Conservation (phyloP, 2,113 vertebrate genomes). For the Calypte anna region DNA sequence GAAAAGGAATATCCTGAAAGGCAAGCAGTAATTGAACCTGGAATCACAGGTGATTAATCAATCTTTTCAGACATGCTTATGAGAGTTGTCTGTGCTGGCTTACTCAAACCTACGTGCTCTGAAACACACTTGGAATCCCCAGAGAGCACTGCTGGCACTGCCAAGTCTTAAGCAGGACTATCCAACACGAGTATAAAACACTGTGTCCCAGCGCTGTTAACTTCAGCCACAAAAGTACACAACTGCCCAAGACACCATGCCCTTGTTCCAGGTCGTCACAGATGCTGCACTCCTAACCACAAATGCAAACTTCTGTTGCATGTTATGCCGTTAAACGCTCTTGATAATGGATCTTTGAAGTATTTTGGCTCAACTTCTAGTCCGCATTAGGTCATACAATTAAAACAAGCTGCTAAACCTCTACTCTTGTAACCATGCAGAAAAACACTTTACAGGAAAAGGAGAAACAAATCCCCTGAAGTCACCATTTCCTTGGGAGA, state of each 20-base stretch:
- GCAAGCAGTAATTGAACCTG: background rate
- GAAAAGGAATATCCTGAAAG: background rate
- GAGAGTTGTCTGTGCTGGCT: background rate
- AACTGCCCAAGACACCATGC: no score
- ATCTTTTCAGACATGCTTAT: background rate
- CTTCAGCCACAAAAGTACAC: rapidly evolving
- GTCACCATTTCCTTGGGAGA: rapidly evolving
- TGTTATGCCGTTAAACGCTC: rapidly evolving
- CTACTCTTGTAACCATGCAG: no score
- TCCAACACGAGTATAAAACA: rapidly evolving
- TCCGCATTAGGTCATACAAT: rapidly evolving
- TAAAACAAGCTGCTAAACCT: no score
- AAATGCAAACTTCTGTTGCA: rapidly evolving
- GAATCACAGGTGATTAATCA: background rate
- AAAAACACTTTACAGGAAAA: background rate
- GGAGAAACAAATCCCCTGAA: background rate
- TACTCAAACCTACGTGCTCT: background rate
- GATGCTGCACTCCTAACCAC: no score
- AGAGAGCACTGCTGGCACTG: background rate
- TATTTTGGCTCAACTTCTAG: background rate
- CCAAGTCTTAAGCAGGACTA: background rate
- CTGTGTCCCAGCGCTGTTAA: background rate
- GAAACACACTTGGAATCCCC: background rate
- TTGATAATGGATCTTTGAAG: rapidly evolving
- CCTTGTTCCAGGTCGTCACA: background rate